These are phyloP conservation scores for Acestrorhynchus altus DNA, from an alignment of 2,797 vertebrate species.

Conservation along the genomic window DNA sequence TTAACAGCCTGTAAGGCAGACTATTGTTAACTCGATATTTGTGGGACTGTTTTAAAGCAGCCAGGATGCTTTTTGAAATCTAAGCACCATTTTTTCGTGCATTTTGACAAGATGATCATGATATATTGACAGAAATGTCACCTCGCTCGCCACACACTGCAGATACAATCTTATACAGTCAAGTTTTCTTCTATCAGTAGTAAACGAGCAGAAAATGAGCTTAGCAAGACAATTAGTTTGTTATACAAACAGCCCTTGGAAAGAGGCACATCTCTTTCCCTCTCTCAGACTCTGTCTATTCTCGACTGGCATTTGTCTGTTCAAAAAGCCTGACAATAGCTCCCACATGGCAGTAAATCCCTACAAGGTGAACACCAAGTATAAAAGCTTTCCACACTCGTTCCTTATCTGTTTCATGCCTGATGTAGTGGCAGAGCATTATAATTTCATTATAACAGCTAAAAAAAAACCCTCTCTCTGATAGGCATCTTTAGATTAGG, in stretches of 20 bases:
- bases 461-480: slow-evolving; percentile 57
- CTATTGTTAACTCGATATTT: not conserved
- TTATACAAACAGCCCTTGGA: slow-evolving; percentile 1
- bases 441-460: slow-evolving; percentile 80
- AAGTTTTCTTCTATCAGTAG: not conserved
- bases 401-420: slow-evolving; percentile 76
- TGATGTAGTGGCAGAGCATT: slow-evolving; percentile 70
- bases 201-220: not conserved
- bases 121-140: not conserved
- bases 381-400: slow-evolving; percentile 70
- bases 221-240: slow-evolving; percentile 14
- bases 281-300: slow-evolving; percentile 28
- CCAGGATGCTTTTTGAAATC: not conserved
- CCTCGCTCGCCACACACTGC: not conserved
- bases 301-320: slow-evolving; percentile 42
- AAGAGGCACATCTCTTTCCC: not conserved
- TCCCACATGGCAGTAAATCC: slow-evolving; percentile 72
- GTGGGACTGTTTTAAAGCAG: no score
- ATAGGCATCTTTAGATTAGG: slow-evolving; percentile 82
- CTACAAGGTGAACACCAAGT: slow-evolving; percentile 74
- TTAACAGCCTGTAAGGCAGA: not conserved
- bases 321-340: slow-evolving; percentile 72
- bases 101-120: not conserved
- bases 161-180: slow-evolving; percentile 18
- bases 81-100: not conserved